Conservation (phyloP, 2,113 vertebrate genomes). For the Ovis aries region ARS-UI_Ramb_v3.0 NC_056055.1:55767501-55768000, state of each 20-base stretch:
- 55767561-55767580: constrained; percentile 22
- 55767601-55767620: constrained; percentile 47
- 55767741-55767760: constrained; percentile 20
- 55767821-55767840: not conserved
- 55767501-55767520: not conserved
- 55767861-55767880: not conserved
- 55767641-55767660: constrained; percentile 29
- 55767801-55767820: not conserved
- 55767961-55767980: not conserved
- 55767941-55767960: not conserved
- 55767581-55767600: constrained; percentile 53
- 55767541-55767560: not conserved
- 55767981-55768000: not conserved
- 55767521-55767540: not conserved
- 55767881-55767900: not conserved
- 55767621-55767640: not conserved
- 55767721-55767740: constrained; percentile 65
- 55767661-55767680: constrained; percentile 49
- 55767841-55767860: not conserved
- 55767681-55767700: constrained; percentile 36
- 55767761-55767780: not conserved
- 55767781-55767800: not conserved
- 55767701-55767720: constrained; percentile 16
- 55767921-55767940: not conserved
- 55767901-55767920: not conserved